Evolutionary conservation across 2,113 vertebrate species (phyloP).

Genomic region (Zosterops japonicus): DNA sequence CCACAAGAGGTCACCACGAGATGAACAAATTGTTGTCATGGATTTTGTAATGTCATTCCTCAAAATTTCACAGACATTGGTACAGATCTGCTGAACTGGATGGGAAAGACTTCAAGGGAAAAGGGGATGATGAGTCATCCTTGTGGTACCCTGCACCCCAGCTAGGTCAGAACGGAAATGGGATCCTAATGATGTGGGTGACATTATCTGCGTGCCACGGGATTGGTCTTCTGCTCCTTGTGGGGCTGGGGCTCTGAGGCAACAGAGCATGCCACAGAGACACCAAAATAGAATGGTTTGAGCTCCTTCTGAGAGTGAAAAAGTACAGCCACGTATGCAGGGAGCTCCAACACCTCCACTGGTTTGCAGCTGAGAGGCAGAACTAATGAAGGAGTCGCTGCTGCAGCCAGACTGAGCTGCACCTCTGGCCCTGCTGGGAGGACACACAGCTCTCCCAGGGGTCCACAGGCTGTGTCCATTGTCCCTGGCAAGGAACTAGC

Average conservation of each 20-base stretch:
- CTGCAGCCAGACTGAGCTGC: not conserved
- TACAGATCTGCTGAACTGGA: not conserved
- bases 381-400: not conserved
- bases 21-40: not conserved
- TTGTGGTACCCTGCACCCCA: not conserved
- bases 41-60: constrained; percentile 12
- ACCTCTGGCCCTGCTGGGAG: not conserved
- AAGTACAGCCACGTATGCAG: accelerated
- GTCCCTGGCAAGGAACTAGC: not conserved
- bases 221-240: not conserved
- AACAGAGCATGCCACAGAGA: not conserved
- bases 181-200: not conserved
- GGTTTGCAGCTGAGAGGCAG: not conserved
- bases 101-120: not conserved
- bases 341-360: not conserved
- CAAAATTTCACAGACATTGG: not conserved
- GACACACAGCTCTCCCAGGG: not conserved
- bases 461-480: accelerated
- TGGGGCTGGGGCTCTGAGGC: not conserved
- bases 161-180: not conserved
- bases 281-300: not conserved
- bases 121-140: not conserved
- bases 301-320: not conserved
- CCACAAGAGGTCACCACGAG: constrained; percentile 62
- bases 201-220: not conserved